Conservation (phyloP, 2,797 vertebrate genomes). For the Lepidocolaptes lacrymiger region DNA sequence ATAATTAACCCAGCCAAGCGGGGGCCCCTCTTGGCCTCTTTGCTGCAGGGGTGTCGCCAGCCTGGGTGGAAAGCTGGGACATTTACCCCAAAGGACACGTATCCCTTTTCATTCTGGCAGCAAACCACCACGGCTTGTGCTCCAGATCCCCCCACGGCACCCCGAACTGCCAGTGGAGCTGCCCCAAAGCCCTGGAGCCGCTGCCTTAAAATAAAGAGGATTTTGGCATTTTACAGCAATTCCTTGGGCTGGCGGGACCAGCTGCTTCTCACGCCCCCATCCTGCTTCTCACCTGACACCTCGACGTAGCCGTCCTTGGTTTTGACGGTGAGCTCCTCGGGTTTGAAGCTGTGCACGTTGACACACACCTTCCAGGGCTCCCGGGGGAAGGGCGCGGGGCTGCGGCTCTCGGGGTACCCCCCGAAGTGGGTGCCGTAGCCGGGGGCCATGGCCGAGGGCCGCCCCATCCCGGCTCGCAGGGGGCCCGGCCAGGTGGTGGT, state of each 20-base stretch:
- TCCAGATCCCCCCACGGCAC: accelerated
- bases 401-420: slow-evolving; percentile 81
- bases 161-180: accelerated
- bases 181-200: neutral
- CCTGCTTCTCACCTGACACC: slow-evolving; percentile 89
- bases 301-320: slow-evolving; percentile 96
- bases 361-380: slow-evolving; percentile 99
- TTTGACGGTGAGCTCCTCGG: slow-evolving; percentile 92
- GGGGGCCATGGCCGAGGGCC: slow-evolving; percentile 76
- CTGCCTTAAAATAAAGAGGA: neutral
- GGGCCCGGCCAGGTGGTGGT: slow-evolving; percentile 84
- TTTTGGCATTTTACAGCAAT: neutral
- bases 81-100: neutral
- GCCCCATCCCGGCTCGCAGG: slow-evolving; percentile 83
- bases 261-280: neutral
- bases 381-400: slow-evolving; percentile 79
- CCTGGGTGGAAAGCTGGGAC: neutral
- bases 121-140: neutral
- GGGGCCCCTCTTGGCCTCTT: slow-evolving; percentile 6
- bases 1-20: slow-evolving; percentile 27
- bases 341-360: slow-evolving; percentile 96
- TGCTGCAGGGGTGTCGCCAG: neutral
- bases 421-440: slow-evolving; percentile 81
- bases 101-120: neutral
- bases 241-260: neutral